Conservation (phyloP, 30 jellyfish, hydroid and myxozoan species). For the Hydractinia symbiolongicarpus region DNA sequence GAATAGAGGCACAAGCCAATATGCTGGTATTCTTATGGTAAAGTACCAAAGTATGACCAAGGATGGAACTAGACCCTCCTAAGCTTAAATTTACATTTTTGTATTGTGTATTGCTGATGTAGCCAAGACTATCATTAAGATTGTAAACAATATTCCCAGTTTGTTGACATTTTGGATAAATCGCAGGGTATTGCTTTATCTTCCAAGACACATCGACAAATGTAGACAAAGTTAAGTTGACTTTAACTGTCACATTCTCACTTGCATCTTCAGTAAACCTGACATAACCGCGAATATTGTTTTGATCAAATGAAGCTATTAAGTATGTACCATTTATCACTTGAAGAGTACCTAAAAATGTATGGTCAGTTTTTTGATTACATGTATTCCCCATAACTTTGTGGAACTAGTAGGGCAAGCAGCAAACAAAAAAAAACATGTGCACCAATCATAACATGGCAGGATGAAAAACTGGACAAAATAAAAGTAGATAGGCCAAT, state of each 20-base stretch:
- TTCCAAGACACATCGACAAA: neutral
- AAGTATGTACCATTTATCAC: neutral
- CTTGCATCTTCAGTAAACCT: neutral
- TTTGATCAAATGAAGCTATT: neutral
- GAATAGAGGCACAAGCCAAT: slow-evolving; percentile 74
- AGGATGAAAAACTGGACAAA: too few species aligned
- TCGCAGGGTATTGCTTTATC: neutral
- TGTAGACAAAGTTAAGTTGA: neutral
- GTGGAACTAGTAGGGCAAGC: too few species aligned
- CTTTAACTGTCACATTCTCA: slow-evolving; percentile 9
- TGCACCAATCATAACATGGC: too few species aligned
- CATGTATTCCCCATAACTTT: too few species aligned
- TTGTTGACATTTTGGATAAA: neutral
- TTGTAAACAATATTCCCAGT: neutral
- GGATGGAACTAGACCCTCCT: slow-evolving; percentile 1
- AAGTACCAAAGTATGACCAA: slow-evolving; percentile 6
- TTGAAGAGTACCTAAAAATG: too few species aligned
- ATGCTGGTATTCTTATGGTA: neutral
- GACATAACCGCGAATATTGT: slow-evolving; percentile 10
- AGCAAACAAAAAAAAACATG: too few species aligned
- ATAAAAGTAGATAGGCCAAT: too few species aligned
- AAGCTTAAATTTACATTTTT: neutral
- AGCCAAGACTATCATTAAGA: neutral
- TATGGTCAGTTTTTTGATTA: too few species aligned
- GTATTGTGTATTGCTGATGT: neutral